phyloP scores from a whole-genome alignment of 2,113 vertebrate genomes.

The Crotalus tigris region DNA sequence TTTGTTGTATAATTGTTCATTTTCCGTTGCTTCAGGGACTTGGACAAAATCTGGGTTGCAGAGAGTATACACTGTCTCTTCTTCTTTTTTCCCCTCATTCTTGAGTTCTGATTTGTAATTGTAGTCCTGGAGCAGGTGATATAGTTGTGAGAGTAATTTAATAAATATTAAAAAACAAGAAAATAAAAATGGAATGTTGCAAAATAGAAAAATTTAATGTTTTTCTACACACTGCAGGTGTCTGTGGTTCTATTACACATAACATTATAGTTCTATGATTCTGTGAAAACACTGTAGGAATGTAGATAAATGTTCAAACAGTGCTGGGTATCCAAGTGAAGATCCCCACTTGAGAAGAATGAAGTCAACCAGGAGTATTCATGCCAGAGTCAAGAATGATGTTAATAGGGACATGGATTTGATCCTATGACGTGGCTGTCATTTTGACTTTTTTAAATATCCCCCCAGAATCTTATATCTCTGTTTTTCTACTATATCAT shows the following conservation, averaged over 20 bases:
- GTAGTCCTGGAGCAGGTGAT: neutral
- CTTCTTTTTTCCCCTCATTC: no score
- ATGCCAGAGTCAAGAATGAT: neutral
- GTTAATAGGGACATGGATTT: neutral
- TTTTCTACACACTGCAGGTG: neutral
- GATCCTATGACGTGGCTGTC: neutral
- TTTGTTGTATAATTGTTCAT: neutral
- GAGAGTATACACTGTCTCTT: no score
- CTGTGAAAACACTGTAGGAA: neutral
- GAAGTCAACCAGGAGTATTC: neutral
- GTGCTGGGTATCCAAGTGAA: neutral
- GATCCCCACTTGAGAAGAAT: neutral
- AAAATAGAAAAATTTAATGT: neutral
- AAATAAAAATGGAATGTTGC: neutral
- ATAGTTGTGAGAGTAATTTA: neutral
- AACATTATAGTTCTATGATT: neutral
- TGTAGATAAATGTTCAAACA: neutral
- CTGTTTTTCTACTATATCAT: neutral
- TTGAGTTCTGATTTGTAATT: no score
- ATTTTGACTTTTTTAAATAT: neutral
- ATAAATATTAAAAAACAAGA: neutral
- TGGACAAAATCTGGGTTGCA: neutral
- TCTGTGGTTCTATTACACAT: neutral
- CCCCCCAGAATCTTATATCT: neutral
- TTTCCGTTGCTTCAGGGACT: neutral